Percentiles rank a stretch among this genome's conserved stretches.
Evolutionary conservation across 2,797 vertebrate genomes (phyloP).

Genomic region (Macrochelys suwanniensis): DNA sequence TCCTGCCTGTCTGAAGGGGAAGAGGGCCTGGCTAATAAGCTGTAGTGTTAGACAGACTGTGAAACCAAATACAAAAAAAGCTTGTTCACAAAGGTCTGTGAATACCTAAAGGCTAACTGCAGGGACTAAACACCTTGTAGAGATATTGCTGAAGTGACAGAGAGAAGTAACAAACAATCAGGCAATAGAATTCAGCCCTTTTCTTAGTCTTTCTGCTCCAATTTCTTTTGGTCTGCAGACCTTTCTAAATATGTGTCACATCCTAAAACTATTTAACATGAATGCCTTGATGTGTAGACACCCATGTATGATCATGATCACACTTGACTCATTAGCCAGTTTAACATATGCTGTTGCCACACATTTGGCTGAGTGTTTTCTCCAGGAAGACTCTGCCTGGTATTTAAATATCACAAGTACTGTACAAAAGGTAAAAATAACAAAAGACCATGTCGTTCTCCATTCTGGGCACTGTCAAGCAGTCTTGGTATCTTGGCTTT

Average conservation of each 20-base stretch:
- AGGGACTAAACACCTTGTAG: neutral
- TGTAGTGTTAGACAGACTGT: neutral
- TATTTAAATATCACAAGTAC: conserved; percentile 35
- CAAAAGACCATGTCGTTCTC: neutral
- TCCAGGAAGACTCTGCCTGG: neutral
- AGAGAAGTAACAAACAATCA: neutral
- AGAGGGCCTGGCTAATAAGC: neutral
- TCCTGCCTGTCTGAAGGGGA: neutral
- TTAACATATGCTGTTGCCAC: conserved; percentile 45
- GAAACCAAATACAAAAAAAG: neutral
- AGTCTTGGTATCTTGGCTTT: neutral
- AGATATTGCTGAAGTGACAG: neutral
- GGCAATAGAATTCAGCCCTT: neutral
- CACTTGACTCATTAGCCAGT: conserved; percentile 53
- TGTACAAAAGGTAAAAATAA: conserved; percentile 41
- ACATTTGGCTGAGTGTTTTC: neutral
- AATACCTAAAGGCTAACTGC: neutral
- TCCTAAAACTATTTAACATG: neutral
- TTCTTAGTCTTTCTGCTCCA: neutral
- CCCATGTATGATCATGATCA: neutral
- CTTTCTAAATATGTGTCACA: neutral
- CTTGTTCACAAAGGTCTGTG: neutral
- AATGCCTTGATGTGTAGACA: neutral
- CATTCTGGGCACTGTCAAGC: neutral
- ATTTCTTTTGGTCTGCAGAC: neutral